A percentile compares a stretch with the other conserved stretches of the same genome.
Conservation (phyloP, 2,888 invertebrate genomes). For the Drosophila histrio region DNA sequence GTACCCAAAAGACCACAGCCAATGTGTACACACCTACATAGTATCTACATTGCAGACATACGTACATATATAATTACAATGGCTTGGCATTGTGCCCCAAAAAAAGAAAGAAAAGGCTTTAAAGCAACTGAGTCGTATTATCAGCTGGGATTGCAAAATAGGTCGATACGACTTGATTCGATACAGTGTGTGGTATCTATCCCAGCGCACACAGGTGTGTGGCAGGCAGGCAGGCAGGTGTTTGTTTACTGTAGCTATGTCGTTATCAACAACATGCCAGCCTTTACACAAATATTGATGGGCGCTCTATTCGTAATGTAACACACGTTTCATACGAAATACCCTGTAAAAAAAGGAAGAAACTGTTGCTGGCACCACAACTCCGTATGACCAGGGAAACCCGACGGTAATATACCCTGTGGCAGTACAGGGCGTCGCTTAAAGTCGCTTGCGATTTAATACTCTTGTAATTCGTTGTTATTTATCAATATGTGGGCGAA, state of each 20-base stretch:
- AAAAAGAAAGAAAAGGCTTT: background rate
- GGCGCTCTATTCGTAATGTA: constrained; percentile 36
- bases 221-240: constrained; percentile 55
- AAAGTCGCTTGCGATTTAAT: too few species aligned
- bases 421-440: too few species aligned
- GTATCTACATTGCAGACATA: background rate
- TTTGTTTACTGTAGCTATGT: constrained; percentile 39
- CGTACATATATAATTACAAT: constrained; percentile 48
- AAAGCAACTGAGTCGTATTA: constrained; percentile 33
- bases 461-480: too few species aligned
- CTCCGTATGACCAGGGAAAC: too few species aligned
- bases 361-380: background rate
- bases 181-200: constrained; percentile 22
- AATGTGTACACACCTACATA: background rate
- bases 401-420: too few species aligned
- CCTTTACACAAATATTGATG: constrained; percentile 62
- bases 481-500: too few species aligned
- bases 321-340: constrained; percentile 19
- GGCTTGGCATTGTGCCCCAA: constrained; percentile 45
- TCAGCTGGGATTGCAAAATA: constrained; percentile 36
- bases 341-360: background rate
- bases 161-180: constrained; percentile 34
- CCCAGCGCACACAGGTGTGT: constrained; percentile 45
- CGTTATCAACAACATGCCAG: constrained; percentile 55
- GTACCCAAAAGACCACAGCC: constrained; percentile 24